Evolutionary conservation across 2,888 invertebrate genomes (phyloP).

Genomic region (Pocota personata): DNA sequence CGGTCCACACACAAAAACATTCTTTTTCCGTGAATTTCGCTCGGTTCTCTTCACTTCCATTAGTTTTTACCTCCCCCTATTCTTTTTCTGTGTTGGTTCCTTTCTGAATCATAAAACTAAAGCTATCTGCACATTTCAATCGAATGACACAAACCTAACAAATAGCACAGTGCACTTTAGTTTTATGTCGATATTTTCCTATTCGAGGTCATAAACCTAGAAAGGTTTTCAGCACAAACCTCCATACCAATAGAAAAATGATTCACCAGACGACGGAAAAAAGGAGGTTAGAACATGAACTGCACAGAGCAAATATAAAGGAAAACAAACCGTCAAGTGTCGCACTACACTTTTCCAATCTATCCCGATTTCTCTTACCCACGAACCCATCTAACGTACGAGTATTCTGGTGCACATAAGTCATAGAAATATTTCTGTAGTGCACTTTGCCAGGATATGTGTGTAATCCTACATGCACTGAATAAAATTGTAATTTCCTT

Average conservation of each 20-base stretch:
- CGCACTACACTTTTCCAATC: constrained; percentile 25
- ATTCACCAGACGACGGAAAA: constrained; percentile 19
- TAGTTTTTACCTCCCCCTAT: neutral
- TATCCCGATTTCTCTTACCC: neutral
- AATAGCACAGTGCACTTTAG: constrained; percentile 70
- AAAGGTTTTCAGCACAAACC: constrained; percentile 47
- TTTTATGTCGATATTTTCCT: constrained; percentile 63
- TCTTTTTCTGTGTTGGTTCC: neutral
- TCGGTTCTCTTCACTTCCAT: neutral
- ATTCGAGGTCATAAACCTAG: constrained; percentile 58
- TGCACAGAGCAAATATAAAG: constrained; percentile 23
- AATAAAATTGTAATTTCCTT: constrained; percentile 70
- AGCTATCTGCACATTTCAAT: constrained; percentile 70
- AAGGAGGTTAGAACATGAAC: constrained; percentile 5
- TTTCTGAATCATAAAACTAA: constrained; percentile 59
- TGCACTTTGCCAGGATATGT: constrained; percentile 58
- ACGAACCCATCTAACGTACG: neutral
- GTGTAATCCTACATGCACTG: constrained; percentile 58
- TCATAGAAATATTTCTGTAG: constrained; percentile 55
- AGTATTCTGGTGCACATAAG: constrained; percentile 40
- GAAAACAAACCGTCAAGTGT: constrained; percentile 30
- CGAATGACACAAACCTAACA: constrained; percentile 63
- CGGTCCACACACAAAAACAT: neutral
- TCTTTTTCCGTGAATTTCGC: neutral
- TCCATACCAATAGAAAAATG: neutral